A percentile compares a stretch with the other conserved stretches of the same genome.
These are phyloP conservation scores for Hemicordylus capensis DNA, from an alignment of 2,113 vertebrate genomes.

Conservation along the genomic window DNA sequence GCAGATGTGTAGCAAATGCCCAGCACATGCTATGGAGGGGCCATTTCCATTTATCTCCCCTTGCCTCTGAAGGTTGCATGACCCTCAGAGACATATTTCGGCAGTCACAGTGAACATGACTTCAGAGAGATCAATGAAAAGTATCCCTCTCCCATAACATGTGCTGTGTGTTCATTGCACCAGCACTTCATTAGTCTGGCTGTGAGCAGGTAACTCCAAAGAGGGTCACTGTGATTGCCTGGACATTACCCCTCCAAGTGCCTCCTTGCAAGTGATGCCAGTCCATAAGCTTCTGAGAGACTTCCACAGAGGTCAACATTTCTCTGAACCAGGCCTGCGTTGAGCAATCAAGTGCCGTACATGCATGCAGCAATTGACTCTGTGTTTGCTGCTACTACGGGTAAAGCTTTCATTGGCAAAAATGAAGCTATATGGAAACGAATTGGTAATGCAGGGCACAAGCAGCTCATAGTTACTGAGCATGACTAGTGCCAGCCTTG, in stretches of 20 bases:
- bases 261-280: neutral
- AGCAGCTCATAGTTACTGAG: neutral
- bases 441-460: neutral
- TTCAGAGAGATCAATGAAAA: too few species aligned
- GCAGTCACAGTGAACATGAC: too few species aligned
- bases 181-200: too few species aligned
- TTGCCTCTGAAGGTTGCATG: too few species aligned
- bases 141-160: too few species aligned
- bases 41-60: too few species aligned
- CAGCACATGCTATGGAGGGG: too few species aligned
- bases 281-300: neutral
- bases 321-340: too few species aligned
- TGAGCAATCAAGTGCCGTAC: neutral
- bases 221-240: neutral
- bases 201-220: neutral
- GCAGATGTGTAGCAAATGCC: too few species aligned
- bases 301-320: neutral
- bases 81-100: too few species aligned
- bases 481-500: neutral
- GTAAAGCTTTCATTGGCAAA: neutral
- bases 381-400: neutral
- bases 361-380: neutral
- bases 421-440: neutral
- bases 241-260: neutral
- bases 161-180: too few species aligned